Evolutionary conservation across 2,797 vertebrate genomes (phyloP).

Genomic region (Natrix natrix): DNA sequence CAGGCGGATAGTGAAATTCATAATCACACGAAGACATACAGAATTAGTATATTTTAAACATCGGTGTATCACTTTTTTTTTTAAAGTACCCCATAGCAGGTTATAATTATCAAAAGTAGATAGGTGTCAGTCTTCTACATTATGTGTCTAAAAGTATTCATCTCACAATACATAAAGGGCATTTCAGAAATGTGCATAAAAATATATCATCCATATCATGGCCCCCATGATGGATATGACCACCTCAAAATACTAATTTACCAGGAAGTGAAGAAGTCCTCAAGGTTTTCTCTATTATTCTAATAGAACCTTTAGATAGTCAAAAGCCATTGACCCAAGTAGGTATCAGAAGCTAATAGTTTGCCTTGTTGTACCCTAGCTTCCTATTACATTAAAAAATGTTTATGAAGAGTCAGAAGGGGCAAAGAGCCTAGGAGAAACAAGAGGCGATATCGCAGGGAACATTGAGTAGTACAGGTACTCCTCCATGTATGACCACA

Average conservation of each 20-base stretch:
- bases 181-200: conserved; percentile 10
- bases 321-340: neutral
- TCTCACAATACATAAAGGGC: neutral
- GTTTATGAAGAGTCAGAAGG: neutral
- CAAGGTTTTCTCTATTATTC: neutral
- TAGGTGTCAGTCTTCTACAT: neutral
- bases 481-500: neutral
- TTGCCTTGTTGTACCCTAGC: neutral
- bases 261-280: neutral
- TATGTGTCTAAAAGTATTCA: neutral
- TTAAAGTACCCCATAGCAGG: neutral
- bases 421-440: neutral
- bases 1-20: neutral
- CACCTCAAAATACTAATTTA: neutral
- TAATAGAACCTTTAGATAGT: neutral
- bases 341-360: neutral
- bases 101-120: neutral
- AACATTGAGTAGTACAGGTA: neutral
- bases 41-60: neutral
- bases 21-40: neutral
- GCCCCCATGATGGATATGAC: neutral
- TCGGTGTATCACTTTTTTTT: neutral
- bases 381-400: neutral
- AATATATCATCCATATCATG: neutral
- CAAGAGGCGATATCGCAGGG: neutral